Conservation (phyloP, 2,888 invertebrate species). For the Biston stratarius region DNA sequence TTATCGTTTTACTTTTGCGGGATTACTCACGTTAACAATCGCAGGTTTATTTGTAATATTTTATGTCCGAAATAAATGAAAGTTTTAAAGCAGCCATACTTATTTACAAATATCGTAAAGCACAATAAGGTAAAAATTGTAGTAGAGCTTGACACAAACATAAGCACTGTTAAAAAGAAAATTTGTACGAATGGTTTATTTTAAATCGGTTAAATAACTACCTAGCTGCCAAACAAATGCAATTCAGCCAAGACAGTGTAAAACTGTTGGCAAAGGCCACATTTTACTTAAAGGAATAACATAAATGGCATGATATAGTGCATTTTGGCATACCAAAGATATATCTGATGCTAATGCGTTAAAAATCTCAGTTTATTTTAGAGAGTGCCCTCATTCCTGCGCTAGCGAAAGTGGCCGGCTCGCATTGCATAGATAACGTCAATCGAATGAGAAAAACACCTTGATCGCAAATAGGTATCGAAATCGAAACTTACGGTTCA, state of each 20-base stretch:
- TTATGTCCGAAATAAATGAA: no score
- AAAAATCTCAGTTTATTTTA: constrained; percentile 76
- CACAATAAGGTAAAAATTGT: background rate
- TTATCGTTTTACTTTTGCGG: no score
- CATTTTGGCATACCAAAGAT: constrained; percentile 39
- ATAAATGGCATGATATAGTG: background rate
- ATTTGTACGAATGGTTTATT: no score
- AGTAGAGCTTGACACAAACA: background rate
- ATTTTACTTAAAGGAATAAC: background rate
- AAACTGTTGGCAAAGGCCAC: background rate
- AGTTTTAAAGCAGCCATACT: no score
- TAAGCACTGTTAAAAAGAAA: background rate
- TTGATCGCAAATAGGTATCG: constrained; percentile 50
- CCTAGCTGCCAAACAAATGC: no score
- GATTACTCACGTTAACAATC: no score
- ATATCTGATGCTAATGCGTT: constrained; percentile 53
- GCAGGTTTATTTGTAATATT: no score
- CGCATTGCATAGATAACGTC: constrained; percentile 61
- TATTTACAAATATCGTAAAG: background rate
- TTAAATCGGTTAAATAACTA: background rate
- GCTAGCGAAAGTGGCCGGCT: constrained; percentile 73
- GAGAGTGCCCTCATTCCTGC: constrained; percentile 75
- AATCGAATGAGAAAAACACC: constrained; percentile 43
- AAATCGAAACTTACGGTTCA: constrained; percentile 68
- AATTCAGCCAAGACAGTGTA: no score